Conservation (phyloP, 37 sponge, comb jelly and placozoan genomes). For the Oopsacas minuta region DNA sequence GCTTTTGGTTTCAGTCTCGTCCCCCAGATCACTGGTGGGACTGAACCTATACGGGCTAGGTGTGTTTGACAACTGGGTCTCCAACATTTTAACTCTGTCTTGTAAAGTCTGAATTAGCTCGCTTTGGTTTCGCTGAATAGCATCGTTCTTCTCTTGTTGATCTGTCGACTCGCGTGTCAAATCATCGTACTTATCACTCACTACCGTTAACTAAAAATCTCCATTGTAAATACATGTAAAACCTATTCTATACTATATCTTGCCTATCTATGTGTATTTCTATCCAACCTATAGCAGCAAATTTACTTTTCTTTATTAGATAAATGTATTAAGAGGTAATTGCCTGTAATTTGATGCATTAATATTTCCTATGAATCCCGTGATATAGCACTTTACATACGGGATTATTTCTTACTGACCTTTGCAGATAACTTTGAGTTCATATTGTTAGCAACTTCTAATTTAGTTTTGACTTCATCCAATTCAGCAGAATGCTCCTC, state of each 20-base stretch:
- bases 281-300: too few relatives aligned
- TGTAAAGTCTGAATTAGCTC: background rate
- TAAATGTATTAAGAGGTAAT: too few relatives aligned
- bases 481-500: background rate
- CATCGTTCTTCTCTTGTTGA: background rate
- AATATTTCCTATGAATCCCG: too few relatives aligned
- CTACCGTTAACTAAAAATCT: background rate
- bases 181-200: background rate
- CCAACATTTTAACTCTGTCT: background rate
- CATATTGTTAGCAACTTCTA: background rate
- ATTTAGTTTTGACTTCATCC: background rate
- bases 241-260: too few relatives aligned
- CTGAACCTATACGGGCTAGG: background rate
- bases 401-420: too few relatives aligned
- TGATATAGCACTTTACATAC: too few relatives aligned
- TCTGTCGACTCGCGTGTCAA: background rate
- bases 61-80: background rate
- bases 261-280: too few relatives aligned
- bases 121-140: background rate
- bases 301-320: too few relatives aligned
- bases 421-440: background rate
- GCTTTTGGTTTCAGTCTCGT: background rate
- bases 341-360: too few relatives aligned
- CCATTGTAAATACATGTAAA: too few relatives aligned
- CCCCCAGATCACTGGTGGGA: conserved; percentile 18